Percentiles rank a stretch among this genome's conserved stretches.
Conservation (phyloP, 1,140 invertebrate species). For the Mylabris phalerata region DNA sequence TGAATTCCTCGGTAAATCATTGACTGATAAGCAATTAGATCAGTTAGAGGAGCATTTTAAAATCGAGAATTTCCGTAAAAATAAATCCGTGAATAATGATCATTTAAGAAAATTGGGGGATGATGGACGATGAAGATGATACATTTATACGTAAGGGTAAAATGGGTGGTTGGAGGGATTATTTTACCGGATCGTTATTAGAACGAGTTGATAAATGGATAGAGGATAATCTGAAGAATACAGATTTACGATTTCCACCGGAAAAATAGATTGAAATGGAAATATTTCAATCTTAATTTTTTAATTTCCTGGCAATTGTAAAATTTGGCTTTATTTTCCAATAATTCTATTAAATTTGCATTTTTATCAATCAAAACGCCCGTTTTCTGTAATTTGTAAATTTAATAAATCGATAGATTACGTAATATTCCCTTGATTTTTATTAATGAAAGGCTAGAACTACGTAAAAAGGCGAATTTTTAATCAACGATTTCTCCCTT, state of each 20-base stretch:
- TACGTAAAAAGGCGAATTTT: no score
- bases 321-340: no score
- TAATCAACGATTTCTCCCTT: no score
- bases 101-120: constrained; percentile 52
- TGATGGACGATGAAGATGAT: constrained; percentile 44
- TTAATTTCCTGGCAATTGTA: no score
- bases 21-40: constrained; percentile 47
- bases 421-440: no score
- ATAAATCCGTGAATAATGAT: constrained; percentile 59
- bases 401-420: no score
- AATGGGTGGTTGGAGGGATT: constrained; percentile 56
- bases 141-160: constrained; percentile 58
- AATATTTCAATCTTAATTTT: no score
- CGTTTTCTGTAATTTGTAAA: no score
- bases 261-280: background rate
- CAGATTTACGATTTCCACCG: constrained; percentile 50
- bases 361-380: no score
- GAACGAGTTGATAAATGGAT: constrained; percentile 57
- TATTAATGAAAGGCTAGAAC: no score
- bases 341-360: no score
- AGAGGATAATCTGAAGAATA: constrained; percentile 49
- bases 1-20: constrained; percentile 53
- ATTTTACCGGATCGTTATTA: constrained; percentile 53
- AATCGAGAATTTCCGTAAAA: constrained; percentile 68
- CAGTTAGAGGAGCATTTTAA: constrained; percentile 56